Base-by-base conservation (phyloP, 2,797 vertebrate genomes). In the Coccyzus lansbergi region DNA sequence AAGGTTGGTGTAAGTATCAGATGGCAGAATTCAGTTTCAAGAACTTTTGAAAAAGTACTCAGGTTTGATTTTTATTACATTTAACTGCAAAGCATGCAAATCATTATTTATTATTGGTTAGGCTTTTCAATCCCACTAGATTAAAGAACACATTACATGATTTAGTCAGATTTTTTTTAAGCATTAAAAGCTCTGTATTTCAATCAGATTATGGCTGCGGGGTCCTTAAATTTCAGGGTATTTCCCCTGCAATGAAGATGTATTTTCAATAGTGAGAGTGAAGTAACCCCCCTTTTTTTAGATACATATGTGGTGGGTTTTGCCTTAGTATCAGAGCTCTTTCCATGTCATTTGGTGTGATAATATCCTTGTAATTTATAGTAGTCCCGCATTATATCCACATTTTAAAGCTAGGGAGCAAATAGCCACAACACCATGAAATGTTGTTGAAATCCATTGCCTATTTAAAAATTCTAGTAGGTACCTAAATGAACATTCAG, bases 21-120 rank as follows among this genome's bases (percentile, higher is more conserved):
- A 72, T 38, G 52, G 80, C 77, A 93, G 80, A 94, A 76, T 77
- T 56, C 36, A 55, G 55, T 88, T 91, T 92, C 63, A 67, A 46
- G 34, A 42, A 56, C 28, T 40, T 59, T 82, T 69, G 33, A 46
- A 88, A 81, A 86, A 70, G 63, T 79, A 72, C 15, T 86, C 63
- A 40, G 64, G 10, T 15, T 56, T 88, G 48, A 76, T 40, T 90
- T 81, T 70, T 49, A 56, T 67, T 74, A 38, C 24, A 34, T 51
- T 56, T 56, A 76, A 86, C 67, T 60, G 53, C 68, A 53, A 82
- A 82, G 83, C 80, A 92, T 76, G 49, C 31, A 90, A 88, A 63
- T 60, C 24, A 15, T 69, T 76, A 93, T 89, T 95, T 91, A 78
- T 74, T 82, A 84, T 70, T 65, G 52, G 48, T 78, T 49, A 70